Evolutionary conservation across 2,113 vertebrate genomes (phyloP).

Genomic region (Pionites leucogaster): DNA sequence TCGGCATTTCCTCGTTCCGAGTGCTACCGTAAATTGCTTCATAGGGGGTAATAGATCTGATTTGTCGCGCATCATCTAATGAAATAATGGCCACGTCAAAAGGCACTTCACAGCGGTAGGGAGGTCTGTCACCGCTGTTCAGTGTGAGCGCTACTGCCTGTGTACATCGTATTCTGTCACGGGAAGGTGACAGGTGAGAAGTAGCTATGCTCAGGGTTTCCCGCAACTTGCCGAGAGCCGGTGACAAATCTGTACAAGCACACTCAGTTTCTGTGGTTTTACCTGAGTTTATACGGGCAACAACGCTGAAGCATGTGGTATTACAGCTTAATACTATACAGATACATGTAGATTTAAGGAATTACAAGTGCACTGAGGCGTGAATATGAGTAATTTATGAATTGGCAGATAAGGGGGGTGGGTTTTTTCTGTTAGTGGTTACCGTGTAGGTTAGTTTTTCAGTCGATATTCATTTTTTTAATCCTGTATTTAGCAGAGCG

Average conservation of each 20-base stretch:
- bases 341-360: background rate
- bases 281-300: background rate
- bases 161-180: fast-evolving
- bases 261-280: fast-evolving
- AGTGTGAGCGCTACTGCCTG: fast-evolving
- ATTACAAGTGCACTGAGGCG: background rate
- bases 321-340: background rate
- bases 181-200: fast-evolving
- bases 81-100: fast-evolving
- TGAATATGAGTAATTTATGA: background rate
- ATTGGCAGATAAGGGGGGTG: background rate
- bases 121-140: background rate
- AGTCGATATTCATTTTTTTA: background rate
- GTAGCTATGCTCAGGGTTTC: fast-evolving
- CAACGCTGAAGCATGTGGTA: background rate
- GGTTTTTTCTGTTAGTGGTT: background rate
- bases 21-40: fast-evolving
- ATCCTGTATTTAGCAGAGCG: background rate
- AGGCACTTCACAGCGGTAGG: fast-evolving
- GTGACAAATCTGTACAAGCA: too few relatives aligned
- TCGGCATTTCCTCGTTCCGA: fast-evolving
- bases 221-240: fast-evolving
- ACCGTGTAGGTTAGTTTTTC: background rate
- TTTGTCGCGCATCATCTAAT: fast-evolving
- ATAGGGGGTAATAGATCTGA: fast-evolving